A percentile compares a stretch with the other conserved stretches of the same genome.
phyloP scores from a whole-genome alignment of 2,888 invertebrate species.

The Cephus rjabovi region DNA sequence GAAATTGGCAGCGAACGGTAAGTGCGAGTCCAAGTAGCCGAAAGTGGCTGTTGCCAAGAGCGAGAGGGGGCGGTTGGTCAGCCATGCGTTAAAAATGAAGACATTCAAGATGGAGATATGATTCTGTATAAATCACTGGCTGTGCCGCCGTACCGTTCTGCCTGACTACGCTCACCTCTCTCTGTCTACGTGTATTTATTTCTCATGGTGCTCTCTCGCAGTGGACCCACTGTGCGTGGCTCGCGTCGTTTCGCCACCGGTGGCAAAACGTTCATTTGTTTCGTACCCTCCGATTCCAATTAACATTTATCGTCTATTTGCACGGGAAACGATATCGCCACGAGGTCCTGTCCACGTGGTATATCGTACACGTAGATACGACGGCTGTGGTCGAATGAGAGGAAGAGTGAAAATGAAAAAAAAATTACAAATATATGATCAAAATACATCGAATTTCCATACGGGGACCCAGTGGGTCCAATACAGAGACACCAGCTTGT shows the following conservation, averaged over 20 bases:
- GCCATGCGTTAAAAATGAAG: constrained; percentile 62
- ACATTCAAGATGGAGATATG: constrained; percentile 63
- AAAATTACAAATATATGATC: neutral
- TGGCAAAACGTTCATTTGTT: constrained; percentile 44
- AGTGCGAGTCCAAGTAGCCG: constrained; percentile 17
- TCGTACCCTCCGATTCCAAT: constrained; percentile 45
- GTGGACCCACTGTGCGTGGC: constrained; percentile 15
- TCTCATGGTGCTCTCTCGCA: neutral
- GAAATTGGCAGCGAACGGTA: constrained; percentile 6
- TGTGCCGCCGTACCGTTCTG: constrained; percentile 37
- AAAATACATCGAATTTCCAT: neutral
- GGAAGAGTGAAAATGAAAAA: neutral
- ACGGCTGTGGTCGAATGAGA: neutral
- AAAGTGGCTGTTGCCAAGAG: constrained; percentile 7
- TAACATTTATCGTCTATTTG: constrained; percentile 49
- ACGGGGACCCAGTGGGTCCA: neutral
- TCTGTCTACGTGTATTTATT: neutral
- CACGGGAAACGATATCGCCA: constrained; percentile 15
- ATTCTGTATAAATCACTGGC: constrained; percentile 62
- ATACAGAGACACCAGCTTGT: neutral
- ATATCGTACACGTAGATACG: neutral
- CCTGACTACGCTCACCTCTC: constrained; percentile 29
- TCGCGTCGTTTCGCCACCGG: constrained; percentile 41
- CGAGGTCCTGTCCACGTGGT: neutral
- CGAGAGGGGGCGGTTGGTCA: constrained; percentile 32